Conservation (phyloP, 2,797 vertebrate genomes). For the Poecilia wingei region DNA sequence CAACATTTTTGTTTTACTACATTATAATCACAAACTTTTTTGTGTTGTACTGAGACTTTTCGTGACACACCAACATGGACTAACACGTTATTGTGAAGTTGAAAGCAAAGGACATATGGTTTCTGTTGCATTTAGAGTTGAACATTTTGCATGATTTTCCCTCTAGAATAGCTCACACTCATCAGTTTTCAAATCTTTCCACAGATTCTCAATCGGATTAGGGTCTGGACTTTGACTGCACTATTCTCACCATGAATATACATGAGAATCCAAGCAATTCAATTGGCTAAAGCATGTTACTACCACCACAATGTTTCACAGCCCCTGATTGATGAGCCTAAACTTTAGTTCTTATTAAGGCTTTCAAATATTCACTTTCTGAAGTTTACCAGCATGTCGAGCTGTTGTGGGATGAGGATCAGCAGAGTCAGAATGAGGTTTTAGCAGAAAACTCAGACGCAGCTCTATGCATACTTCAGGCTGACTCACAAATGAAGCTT, state of each 20-base stretch:
- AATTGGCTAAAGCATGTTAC: not conserved
- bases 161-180: not conserved
- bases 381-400: slow-evolving; percentile 5
- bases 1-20: not conserved
- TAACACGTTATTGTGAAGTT: not conserved
- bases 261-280: not conserved
- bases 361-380: not conserved
- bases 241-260: not conserved
- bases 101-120: not conserved
- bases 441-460: slow-evolving; percentile 17
- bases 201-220: not conserved
- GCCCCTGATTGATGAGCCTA: not conserved
- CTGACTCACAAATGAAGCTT: slow-evolving; percentile 48
- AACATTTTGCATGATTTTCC: not conserved
- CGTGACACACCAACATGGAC: not conserved
- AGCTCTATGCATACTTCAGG: slow-evolving; percentile 27
- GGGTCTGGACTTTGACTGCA: not conserved
- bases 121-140: not conserved
- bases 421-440: slow-evolving; percentile 16
- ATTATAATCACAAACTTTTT: not conserved
- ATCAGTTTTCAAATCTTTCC: not conserved
- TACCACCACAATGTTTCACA: not conserved
- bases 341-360: not conserved
- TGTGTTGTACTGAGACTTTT: not conserved
- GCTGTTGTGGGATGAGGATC: not conserved